Conservation (phyloP, 2,888 invertebrate genomes). For the Leucoma salicis region DNA sequence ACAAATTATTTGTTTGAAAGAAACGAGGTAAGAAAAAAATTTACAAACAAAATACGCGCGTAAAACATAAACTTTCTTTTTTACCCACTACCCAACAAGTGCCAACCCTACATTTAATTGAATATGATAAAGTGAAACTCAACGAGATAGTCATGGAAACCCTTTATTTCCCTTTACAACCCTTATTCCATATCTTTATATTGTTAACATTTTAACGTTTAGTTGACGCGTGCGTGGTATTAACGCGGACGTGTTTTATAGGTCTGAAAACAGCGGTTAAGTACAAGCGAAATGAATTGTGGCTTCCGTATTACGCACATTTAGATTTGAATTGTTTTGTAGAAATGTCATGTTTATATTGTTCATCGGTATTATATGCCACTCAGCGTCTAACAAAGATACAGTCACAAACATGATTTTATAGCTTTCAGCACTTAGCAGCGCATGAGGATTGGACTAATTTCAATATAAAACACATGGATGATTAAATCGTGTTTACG, state of each 20-base stretch:
- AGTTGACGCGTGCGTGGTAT: conserved; percentile 15
- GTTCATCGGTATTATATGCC: conserved; percentile 7
- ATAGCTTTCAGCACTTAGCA: conserved; percentile 2
- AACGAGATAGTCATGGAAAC: neutral
- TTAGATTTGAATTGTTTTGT: conserved; percentile 18
- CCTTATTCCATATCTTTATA: conserved; percentile 20
- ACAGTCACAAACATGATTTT: conserved; percentile 9
- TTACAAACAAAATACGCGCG: no score
- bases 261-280: conserved; percentile 22
- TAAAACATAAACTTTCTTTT: no score
- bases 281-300: conserved; percentile 34
- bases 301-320: conserved; percentile 27
- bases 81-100: neutral
- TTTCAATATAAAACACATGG: conserved; percentile 18
- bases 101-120: neutral
- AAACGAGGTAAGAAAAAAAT: no score
- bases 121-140: neutral
- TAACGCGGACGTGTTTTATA: conserved; percentile 26
- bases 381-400: conserved; percentile 22
- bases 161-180: no score
- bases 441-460: neutral
- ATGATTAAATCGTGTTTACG: no score
- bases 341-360: conserved; percentile 10
- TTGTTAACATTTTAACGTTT: conserved; percentile 25
- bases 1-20: no score